Percentiles rank a stretch among this genome's conserved stretches.
Conservation (phyloP, 2,113 vertebrate genomes). For the Xenus cinereus region DNA sequence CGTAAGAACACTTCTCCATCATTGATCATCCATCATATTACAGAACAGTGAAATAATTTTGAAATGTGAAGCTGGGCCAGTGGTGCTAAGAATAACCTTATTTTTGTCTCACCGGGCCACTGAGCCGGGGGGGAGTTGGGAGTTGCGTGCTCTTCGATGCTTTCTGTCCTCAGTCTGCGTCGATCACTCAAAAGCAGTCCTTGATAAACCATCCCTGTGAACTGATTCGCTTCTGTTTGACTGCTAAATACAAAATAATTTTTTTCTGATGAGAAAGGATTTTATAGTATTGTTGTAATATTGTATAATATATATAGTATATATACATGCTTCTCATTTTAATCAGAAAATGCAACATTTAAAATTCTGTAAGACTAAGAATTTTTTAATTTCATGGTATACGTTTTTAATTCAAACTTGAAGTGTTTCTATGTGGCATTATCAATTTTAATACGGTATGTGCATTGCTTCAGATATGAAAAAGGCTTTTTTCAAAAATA, state of each 20-base stretch:
- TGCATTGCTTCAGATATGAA: not conserved
- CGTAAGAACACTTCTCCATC: not conserved
- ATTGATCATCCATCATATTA: not conserved
- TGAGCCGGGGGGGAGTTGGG: conserved; percentile 92
- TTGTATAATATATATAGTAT: not conserved
- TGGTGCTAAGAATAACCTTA: not conserved
- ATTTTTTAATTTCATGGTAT: not conserved
- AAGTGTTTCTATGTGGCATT: not conserved
- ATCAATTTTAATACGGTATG: not conserved
- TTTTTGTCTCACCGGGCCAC: conserved; percentile 88
- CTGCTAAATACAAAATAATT: conserved; percentile 73
- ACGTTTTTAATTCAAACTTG: not conserved
- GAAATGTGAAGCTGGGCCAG: not conserved
- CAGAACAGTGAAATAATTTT: not conserved
- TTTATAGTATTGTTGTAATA: conserved; percentile 21
- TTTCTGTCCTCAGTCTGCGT: conserved; percentile 92
- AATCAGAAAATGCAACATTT: not conserved
- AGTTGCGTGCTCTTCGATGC: conserved; percentile 94
- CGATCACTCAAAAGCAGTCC: conserved; percentile 93
- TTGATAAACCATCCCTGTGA: conserved; percentile 97
- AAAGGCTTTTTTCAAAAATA: not conserved
- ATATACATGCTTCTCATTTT: not conserved
- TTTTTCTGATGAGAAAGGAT: conserved; percentile 16
- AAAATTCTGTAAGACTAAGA: not conserved
- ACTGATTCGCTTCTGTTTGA: conserved; percentile 92